Evolutionary conservation across 2,113 vertebrate genomes (phyloP), one percentile per base, ranked within the genome.

Genomic region (Meleagris gallopavo): DNA sequence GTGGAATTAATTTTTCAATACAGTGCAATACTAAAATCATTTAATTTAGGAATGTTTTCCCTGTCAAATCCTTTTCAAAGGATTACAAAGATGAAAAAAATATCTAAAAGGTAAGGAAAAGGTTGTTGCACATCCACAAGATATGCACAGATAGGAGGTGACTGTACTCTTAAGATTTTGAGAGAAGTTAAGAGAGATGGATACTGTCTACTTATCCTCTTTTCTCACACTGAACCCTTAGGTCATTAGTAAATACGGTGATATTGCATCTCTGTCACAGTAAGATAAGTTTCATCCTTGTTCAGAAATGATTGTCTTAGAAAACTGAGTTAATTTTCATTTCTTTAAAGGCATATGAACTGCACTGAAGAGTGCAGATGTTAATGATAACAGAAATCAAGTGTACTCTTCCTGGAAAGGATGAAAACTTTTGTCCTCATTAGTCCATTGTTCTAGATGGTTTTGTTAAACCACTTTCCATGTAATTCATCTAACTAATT

Each of bases 371-470:
- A 72, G 11, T 89, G 83, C 66, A 96, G 78, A 94, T 82, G 90
- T 71, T 95, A 86, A 93, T 50, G 52, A 86, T 92, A 91, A 82
- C 29, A 92, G 91, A 94, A 96, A 93, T 94, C 77, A 93, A 88
- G 70, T n/a, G 86, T 13, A 70, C 11, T 82, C 58, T 64, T 94
- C 73, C 65, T 87, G 71, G 62, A 87, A 94, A 93, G 55, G 45
- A 94, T 88, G 86, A 94, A 94, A 80, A 36, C 14, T 64, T 92
- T 89, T 92, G 70, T 89, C 66, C 81, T 86, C 67, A 69, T 55
- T 85, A 93, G 58, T 86, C 76, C 2, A 5, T 34, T 94, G 6
- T 80, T 96, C 50, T 83, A 78, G 52, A 73, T 1, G 5, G 50
- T 30, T 74, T 25, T 66, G 43, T 77, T 65, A 74, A 38, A 83